Base-by-base conservation (phyloP, 2,888 invertebrate genomes). In the Drosophila atripex region DNA sequence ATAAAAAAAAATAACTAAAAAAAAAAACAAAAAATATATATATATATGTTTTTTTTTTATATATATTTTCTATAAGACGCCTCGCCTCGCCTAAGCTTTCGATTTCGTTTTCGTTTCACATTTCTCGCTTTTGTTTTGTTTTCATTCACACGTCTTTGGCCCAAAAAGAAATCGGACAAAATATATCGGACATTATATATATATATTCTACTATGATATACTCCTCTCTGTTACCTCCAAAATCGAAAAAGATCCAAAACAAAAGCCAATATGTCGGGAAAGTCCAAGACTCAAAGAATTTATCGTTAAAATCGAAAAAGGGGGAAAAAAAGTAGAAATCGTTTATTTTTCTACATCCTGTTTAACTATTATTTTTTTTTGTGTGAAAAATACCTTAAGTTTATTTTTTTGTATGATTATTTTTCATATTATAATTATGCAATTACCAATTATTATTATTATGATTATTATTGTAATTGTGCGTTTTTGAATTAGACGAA, bases 81-180 rank as follows among this genome's bases (percentile, higher is more conserved):
- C 50, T 65, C 47, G 64, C 65, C 65, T 70, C 50, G 60, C 46
- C 64, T 75, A 77, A 83, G 78, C 78, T 84, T 84, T 43, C 43
- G 43, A 71, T 79, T 77, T 43, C 43, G 41, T 71, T 79, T 77
- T 64, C 56, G 56, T 75, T 66, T 51, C 50, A 14, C 30, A 50
- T 72, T 63, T 60, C 32, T 46, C 58, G 52, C 60, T 65, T 73
- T 35, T 35, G 35, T 76, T 63, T 76, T 60, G 69, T 55, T 75
- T 64, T 55, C 46, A 53, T 69, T 66, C 63, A 39, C 63, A 39
- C 58, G 71, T 80, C 73, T 39, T 71, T 58, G 74, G 47, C 68
- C 66, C 69, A 66, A 63, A 61, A 66, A 71, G 41, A 51, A 63
- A 53, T 25, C 49, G 47, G 28, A 39, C 43, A 43, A 49, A 28